Base-by-base conservation (phyloP, 2,888 invertebrate genomes). In the Neuroscelio doddi region DNA sequence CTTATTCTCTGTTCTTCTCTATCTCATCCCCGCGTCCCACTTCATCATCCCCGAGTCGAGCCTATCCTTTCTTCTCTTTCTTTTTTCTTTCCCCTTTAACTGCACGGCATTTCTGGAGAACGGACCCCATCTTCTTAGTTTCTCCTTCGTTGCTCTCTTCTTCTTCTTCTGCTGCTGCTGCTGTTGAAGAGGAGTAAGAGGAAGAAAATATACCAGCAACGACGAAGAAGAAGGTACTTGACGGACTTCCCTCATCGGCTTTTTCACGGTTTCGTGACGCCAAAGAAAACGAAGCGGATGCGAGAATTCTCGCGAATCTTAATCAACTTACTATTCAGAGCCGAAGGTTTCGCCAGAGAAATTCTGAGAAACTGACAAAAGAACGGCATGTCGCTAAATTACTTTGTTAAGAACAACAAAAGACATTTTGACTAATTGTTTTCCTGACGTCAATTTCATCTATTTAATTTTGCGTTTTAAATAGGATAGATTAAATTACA, bases 11-110 rank as follows among this genome's bases (percentile, higher is more conserved):
- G 36, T 36, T 14, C 36, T 12, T 15, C 2, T 36, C 36, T 36
- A 12, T 26, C 42, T 42, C 42, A 42, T 42, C 42, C 42, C 42
- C 24, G 24, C 24, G 42, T 26, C 24, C 42, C 24, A n/a, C 42
- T 42, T 42, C 26, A 26, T 24, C 42, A 42, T 26, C 42, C 42
- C 42, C 26, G 24, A 42, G 14, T 14, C 34, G 34, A 34, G 14
- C 1, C 34, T 8, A 8, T 34, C 34, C 34, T 34, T 34, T 10
- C 16, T 26, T 14, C 8, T 14, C 12, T 7, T 26, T 42, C 42
- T 4, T 39, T 21, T 39, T 21, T 39, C 21, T 14, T 39, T 44
- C 44, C 29, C 44, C 44, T 44, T 44, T 10, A 14, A 29, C 29
- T 44, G 12, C 44, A 9, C 16, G 27, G 15, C 15, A 29, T 44